Evolutionary conservation across 2,888 invertebrate genomes (phyloP).

Genomic region (Agriopis aurantiaria): DNA sequence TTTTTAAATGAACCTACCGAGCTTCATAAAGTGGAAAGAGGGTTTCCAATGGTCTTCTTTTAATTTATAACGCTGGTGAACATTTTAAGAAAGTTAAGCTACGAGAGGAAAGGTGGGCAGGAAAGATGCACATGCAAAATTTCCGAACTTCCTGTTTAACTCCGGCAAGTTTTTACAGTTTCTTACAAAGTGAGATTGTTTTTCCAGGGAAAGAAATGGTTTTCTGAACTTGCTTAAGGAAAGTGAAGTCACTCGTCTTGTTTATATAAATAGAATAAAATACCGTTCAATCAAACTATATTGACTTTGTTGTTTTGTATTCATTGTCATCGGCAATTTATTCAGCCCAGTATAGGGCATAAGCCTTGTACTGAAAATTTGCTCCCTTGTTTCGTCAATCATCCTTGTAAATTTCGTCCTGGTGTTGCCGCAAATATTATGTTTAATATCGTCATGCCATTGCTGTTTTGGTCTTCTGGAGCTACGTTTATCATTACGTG

Average conservation of each 20-base stretch:
- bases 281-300: not conserved
- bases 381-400: too few relatives aligned
- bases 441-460: too few relatives aligned
- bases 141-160: constrained; percentile 27
- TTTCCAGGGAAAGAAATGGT: constrained; percentile 13
- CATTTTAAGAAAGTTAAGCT: constrained; percentile 42
- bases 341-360: too few relatives aligned
- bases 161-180: constrained; percentile 25
- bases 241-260: constrained; percentile 3
- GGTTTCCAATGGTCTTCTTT: constrained; percentile 67
- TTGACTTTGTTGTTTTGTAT: not conserved
- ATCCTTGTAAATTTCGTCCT: too few relatives aligned
- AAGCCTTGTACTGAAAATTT: too few relatives aligned
- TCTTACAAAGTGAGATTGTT: constrained; percentile 32
- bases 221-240: constrained; percentile 30
- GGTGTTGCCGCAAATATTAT: too few relatives aligned
- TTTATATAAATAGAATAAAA: not conserved
- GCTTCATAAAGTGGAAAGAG: constrained; percentile 62
- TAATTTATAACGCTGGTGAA: constrained; percentile 61
- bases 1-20: constrained; percentile 70
- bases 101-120: constrained; percentile 32
- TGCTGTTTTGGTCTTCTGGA: too few relatives aligned
- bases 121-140: constrained; percentile 36
- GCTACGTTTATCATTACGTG: too few relatives aligned
- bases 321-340: too few relatives aligned